Conservation (phyloP, 2,888 invertebrate genomes). For the Salticus scenicus region DNA sequence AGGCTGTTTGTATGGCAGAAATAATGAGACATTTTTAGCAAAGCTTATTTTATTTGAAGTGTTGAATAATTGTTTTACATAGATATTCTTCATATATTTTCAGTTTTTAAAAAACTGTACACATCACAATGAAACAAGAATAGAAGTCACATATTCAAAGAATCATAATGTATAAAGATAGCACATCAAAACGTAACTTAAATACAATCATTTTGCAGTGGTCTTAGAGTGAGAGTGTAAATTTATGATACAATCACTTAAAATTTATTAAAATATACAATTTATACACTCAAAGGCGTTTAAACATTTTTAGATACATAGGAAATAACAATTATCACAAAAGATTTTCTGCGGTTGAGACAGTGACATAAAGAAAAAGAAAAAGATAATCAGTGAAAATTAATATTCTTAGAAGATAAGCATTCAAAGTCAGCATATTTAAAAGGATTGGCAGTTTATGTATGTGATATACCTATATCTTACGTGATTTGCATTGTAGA, state of each 20-base stretch:
- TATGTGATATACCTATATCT: no score
- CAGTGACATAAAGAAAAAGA: background rate
- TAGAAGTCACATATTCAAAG: constrained; percentile 23
- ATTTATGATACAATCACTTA: background rate
- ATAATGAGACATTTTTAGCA: constrained; percentile 49
- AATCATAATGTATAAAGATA: constrained; percentile 37
- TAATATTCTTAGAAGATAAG: no score
- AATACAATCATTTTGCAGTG: background rate
- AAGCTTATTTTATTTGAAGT: constrained; percentile 56
- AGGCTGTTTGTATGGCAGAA: no score
- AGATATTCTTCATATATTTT: constrained; percentile 12
- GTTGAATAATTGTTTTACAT: constrained; percentile 53
- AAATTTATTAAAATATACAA: background rate
- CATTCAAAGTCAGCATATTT: no score
- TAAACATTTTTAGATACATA: background rate
- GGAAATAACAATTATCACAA: background rate
- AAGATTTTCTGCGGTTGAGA: background rate
- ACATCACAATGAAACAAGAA: constrained; percentile 54
- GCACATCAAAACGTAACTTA: constrained; percentile 47
- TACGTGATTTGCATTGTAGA: no score
- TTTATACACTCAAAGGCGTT: constrained; percentile 3
- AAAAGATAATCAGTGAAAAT: no score
- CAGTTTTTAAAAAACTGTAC: constrained; percentile 48
- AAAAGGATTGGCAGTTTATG: no score
- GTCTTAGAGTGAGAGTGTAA: background rate